Base-by-base conservation (phyloP, 2,797 vertebrate species). In the Catharus ustulatus region DNA sequence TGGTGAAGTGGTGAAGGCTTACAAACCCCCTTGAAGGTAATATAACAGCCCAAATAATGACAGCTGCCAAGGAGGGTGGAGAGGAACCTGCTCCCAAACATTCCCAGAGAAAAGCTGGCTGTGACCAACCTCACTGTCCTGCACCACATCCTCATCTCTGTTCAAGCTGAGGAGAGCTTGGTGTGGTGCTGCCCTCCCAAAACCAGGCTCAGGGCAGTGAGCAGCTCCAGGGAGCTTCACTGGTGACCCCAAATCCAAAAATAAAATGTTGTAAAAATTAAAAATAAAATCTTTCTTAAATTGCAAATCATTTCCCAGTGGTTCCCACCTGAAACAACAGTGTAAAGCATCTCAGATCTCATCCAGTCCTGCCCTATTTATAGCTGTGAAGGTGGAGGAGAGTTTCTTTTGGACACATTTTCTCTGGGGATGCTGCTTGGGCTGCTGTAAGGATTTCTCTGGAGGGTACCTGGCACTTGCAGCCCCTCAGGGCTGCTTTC, bases 101-200 rank as follows among this genome's bases (percentile, higher is more conserved):
- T 58, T 89, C 40, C 74, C 32, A 66, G 40, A 29, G 46, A n/a
- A 57, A 49, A 86, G 21, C 45, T 81, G 69, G 2, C 4, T 30
- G 38, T 55, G 55, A 57, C 51, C 64, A 59, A 20, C 6, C 24
- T n/a, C 1, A 0, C 10, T 38, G 58, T 42, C 45, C n/a, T 55
- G 22, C 15, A 10, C 13, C 30, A 1, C 1, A 0, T 73, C 9
- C 12, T 34, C 7, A 1, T 20, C 45, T 13, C 43, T 46, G 19
- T 26, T 52, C 6, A 52, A 29, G 16, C 0, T 30, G 34, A 24
- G 64, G 52, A 58, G 24, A 24, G 40, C 19, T 89, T 36, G 48
- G 34, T 59, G 61, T 51, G 61, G 6, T 73, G 66, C 40, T 80
- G 32, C 27, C 45, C 52, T 86, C 58, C 29, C 52, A 5, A 29